Percentiles rank a stretch among this genome's conserved stretches.
Conservation (phyloP, 2,888 invertebrate species). For the Andrena fulva region DNA sequence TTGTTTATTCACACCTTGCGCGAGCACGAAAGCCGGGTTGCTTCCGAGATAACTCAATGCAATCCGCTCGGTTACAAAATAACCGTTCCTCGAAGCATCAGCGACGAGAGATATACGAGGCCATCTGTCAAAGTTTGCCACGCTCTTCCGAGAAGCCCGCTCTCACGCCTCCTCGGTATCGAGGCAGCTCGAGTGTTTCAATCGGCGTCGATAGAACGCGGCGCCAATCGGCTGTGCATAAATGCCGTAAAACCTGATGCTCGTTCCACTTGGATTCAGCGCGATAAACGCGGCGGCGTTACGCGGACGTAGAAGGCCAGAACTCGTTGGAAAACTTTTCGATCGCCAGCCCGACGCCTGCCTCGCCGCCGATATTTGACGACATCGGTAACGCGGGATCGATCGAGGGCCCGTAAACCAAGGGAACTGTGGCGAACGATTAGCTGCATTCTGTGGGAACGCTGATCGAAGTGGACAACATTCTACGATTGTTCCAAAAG, state of each 20-base stretch:
- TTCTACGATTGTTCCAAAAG: too few relatives aligned
- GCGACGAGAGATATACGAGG: constrained; percentile 55
- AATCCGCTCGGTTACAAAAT: constrained; percentile 46
- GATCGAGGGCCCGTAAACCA: background rate
- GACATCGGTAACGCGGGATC: background rate
- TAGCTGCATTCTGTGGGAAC: too few relatives aligned
- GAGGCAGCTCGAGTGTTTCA: constrained; percentile 63
- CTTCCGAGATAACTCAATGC: constrained; percentile 9
- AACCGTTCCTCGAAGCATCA: constrained; percentile 53
- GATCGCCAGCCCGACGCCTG: background rate
- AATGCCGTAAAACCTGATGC: constrained; percentile 50
- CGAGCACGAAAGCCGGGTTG: background rate
- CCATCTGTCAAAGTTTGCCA: constrained; percentile 73
- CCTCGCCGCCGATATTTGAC: background rate
- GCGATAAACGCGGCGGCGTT: constrained; percentile 34
- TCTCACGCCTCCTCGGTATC: constrained; percentile 65
- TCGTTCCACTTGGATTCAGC: constrained; percentile 43
- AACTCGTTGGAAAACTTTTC: constrained; percentile 46
- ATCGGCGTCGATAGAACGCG: constrained; percentile 65
- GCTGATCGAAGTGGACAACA: too few relatives aligned
- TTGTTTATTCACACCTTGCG: constrained; percentile 3
- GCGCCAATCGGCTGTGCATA: constrained; percentile 58
- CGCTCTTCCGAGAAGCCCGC: constrained; percentile 69
- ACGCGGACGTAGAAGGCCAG: constrained; percentile 18
- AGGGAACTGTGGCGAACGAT: too few relatives aligned